These are phyloP conservation scores for Drosophila murphyi DNA, from an alignment of 1,140 invertebrate species.

Conservation along the genomic window DNA sequence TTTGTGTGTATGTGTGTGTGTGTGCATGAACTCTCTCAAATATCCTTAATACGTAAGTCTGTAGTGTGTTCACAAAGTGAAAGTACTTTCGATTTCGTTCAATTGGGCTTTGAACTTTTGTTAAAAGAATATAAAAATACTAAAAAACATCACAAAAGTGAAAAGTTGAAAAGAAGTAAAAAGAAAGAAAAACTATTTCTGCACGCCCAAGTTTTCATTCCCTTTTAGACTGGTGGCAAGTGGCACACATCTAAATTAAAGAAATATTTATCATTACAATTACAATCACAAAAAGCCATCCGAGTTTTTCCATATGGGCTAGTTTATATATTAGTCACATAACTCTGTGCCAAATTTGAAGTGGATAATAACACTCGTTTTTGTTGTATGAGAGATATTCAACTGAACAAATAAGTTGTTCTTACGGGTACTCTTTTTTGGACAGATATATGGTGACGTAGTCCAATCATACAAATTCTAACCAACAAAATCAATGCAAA, in stretches of 20 bases:
- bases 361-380: no score
- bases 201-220: neutral
- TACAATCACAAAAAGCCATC: no score
- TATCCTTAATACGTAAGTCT: conserved; percentile 10
- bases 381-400: no score
- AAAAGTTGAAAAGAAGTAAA: conserved; percentile 57
- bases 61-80: conserved; percentile 34
- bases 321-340: no score
- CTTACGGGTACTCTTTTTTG: no score
- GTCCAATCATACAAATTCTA: no score
- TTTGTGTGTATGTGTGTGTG: conserved; percentile 1
- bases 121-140: conserved; percentile 74
- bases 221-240: neutral
- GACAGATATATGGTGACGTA: no score
- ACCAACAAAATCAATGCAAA: no score
- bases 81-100: conserved; percentile 79
- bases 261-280: neutral
- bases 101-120: conserved; percentile 77
- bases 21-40: neutral
- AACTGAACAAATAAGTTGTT: no score
- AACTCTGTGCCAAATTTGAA: no score
- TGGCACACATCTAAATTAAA: neutral
- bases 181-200: neutral
- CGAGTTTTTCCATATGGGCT: no score
- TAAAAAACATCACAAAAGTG: conserved; percentile 63